A percentile compares a stretch with the other conserved stretches of the same genome.
Evolutionary conservation across 2,888 invertebrate genomes (phyloP).

Genomic region (Prosopocoilus inquinatus): DNA sequence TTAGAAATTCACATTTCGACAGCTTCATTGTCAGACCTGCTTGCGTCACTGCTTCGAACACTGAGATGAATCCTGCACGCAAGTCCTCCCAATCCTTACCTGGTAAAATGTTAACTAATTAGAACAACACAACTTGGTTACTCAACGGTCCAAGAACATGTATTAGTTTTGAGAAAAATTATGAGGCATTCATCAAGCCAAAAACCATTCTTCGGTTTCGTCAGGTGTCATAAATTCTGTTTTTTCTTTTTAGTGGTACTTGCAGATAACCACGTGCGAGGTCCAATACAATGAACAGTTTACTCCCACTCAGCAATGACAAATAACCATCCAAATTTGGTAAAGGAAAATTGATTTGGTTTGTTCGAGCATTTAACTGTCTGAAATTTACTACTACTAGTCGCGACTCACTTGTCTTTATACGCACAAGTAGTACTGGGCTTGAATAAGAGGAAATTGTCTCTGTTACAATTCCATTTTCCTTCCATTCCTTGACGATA

Average conservation of each 20-base stretch:
- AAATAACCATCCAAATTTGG: conserved; percentile 22
- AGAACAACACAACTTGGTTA: no score
- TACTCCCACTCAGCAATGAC: conserved; percentile 15
- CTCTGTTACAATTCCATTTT: conserved; percentile 18
- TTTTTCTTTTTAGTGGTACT: conserved; percentile 11
- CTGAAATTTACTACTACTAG: conserved; percentile 27
- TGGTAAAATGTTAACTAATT: no score
- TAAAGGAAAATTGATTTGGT: conserved; percentile 19
- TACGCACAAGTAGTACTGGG: conserved; percentile 28
- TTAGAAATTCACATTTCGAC: not conserved
- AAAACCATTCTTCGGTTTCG: conserved; percentile 27
- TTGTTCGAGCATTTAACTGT: conserved; percentile 21
- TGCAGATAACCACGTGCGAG: conserved; percentile 17
- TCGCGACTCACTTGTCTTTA: conserved; percentile 24
- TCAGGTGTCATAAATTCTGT: conserved; percentile 30
- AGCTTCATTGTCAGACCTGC: not conserved
- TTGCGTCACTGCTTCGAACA: not conserved
- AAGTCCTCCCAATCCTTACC: no score
- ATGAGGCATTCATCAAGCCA: conserved; percentile 1
- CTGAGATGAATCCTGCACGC: not conserved
- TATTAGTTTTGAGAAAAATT: no score
- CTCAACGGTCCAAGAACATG: no score
- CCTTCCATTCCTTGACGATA: conserved; percentile 20
- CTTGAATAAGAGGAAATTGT: conserved; percentile 22
- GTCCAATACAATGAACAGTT: conserved; percentile 16